Evolutionary conservation across 2,888 invertebrate genomes (phyloP), one percentile per base, ranked within the genome.

Genomic region (Drosophila diplacantha): DNA sequence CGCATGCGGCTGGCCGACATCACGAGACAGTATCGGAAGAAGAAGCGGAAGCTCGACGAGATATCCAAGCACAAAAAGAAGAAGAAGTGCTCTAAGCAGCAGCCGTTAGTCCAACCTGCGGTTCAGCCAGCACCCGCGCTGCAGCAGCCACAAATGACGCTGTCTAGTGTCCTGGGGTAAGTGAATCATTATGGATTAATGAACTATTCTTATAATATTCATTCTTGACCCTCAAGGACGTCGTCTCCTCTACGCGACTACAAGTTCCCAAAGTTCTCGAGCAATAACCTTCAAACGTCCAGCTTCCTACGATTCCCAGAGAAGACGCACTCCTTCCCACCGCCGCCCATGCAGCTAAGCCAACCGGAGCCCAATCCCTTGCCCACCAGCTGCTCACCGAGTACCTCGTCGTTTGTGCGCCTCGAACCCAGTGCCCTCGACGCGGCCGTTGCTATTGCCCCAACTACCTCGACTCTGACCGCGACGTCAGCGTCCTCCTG

Each of bases 1-100:
- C 90, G 95, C 38, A 92, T 93, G 88, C 91, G 93, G 59, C 86
- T 96, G 65, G 94, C 95, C 22, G 95, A 96, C 52, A 90, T 96
- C 29, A 94, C 96, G 81, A 90, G 93, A 26, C 93, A 94, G 83
- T 94, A 95, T 84, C 92, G 92, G 68, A 95, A 96, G 85, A 95
- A 95, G 85, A 94, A 95, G 84, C 92, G 92, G 31, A 95, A 96
- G 87, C 88, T 96, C n/a, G 92, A 92, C 66, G 93, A 93, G 71
- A 89, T 94, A 39, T 81, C 77, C 6, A 87, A 85, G 68, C 85
- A 81, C 46, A 86, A 93, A 91, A 83, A 91, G 59, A 85, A 81
- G 72, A 86, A 85, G 68, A 81, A 83, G 69, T 84, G 81, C 54
- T 82, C 81, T 14, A 86, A 86, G 68, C 61, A 62, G 44, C 72